Percentiles rank a stretch among this genome's conserved stretches.
These are phyloP conservation scores for Bombus haemorrhoidalis DNA, from an alignment of 1,140 invertebrate species.

Conservation along the genomic window DNA sequence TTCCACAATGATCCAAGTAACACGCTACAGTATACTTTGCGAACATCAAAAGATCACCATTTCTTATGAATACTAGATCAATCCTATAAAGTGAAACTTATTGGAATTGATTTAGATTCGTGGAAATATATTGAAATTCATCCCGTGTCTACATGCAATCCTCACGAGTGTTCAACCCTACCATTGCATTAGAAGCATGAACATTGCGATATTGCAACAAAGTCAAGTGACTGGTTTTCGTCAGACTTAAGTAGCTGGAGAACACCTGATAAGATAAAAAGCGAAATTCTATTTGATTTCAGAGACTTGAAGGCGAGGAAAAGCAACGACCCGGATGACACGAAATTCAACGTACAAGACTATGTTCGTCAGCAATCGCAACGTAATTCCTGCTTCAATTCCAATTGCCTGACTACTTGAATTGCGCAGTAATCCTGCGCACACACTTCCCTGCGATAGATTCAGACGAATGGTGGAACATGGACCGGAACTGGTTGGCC, in stretches of 20 bases:
- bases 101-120: not conserved
- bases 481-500: constrained; percentile 72
- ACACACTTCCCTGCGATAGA: constrained; percentile 34
- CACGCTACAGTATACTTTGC: too few species aligned
- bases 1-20: too few species aligned
- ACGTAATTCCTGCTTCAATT: constrained; percentile 80
- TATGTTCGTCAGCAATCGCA: constrained; percentile 86
- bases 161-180: not conserved
- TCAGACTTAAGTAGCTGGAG: not conserved
- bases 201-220: not conserved
- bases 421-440: constrained; percentile 18
- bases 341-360: constrained; percentile 87
- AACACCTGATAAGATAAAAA: not conserved
- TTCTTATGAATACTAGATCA: not conserved
- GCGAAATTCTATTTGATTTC: constrained; percentile 60
- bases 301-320: constrained; percentile 86
- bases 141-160: too few species aligned
- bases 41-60: not conserved
- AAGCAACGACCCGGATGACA: constrained; percentile 83
- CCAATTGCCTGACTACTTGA: constrained; percentile 79
- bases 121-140: too few species aligned
- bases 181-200: not conserved
- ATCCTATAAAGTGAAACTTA: not conserved
- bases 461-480: constrained; percentile 53
- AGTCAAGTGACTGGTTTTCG: not conserved